Base-by-base conservation (phyloP, 2,797 vertebrate genomes). In the Enteromius thamalakanensis region DNA sequence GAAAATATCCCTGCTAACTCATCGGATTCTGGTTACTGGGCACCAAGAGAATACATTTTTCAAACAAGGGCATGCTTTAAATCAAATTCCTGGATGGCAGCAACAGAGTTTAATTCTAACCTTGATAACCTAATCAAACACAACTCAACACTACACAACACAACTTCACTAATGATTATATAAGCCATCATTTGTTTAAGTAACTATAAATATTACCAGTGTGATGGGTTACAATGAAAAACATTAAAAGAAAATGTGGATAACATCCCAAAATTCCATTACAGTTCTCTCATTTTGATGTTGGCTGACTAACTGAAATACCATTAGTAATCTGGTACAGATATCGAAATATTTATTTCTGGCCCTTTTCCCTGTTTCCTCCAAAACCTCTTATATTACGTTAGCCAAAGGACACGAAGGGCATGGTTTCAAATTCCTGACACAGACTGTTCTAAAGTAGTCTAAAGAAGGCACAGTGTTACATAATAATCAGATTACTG, bases 341-440 rank as follows among this genome's bases (percentile, higher is more conserved):
- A 40, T 65, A 23, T 9, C 12, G 4, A 53, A 74, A 76, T 51
- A 76, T 53, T 40, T 77, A 76, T 51, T 62, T 81, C 53, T 75
- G 47, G 64, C 47, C 8, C 15, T 47, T 51, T 76, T 67, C 12
- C 23, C n/a, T 15, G 11, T 82, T 69, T 83, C 37, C 17, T 58
- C 49, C 7, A 29, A 77, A 83, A 47, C 23, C 64, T 77, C 74
- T 77, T 69, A 69, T 58, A 47, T 83, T 82, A 76, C 34, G 10
- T 58, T 69, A 77, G 14, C 19, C 64, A 77, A 47, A 17, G 51
- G 37, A 68, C 40, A 60, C 19, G 37, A 77, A 83, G 81, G 74
- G 65, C 49, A 47, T 55, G 58, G 65, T 77, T 77, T 83, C 81
- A 77, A 60, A 60, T 83, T 69, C 53, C 32, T 47, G 81, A 65